Base-by-base conservation (phyloP, 2,113 vertebrate genomes). In the Diglossa brunneiventris region DNA sequence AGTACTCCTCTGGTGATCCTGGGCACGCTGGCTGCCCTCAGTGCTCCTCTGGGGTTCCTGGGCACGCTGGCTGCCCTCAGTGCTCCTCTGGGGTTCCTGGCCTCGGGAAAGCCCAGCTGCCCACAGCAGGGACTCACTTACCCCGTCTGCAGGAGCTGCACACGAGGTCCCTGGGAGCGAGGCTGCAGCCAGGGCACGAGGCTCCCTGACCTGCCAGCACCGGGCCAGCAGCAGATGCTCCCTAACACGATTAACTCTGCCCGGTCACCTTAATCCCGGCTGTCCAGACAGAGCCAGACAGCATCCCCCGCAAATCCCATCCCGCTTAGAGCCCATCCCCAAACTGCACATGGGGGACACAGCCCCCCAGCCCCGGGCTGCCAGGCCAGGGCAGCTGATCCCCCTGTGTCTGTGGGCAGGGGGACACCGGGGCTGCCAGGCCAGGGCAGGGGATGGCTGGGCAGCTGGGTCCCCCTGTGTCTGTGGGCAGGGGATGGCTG, bases 151-250 rank as follows among this genome's bases (percentile, higher is more conserved):
- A 22, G 82, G 63, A 72, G 2, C 21, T 9, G 47, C 74, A 13
- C 20, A 2, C 0, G 2, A 11, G 17, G 1, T 16, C 6, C 21
- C 0, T 0, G 39, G 0, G 0, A 16, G 53, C 3, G 0, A 22
- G 69, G 81, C 31, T 58, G 11, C 37, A 7, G 28, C 33, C 47
- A 0, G 11, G 46, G 13, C 22, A 4, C 63, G 2, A 6, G n/a
- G 55, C 30, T 31, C 70, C 70, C 79, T 7, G 55, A 30, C 7
- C 46, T 16, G n/a, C 47, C n/a, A 3, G 39, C 62, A 18, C 19
- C 53, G 47, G 47, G 41, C 28, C 4, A 7, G 55, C 73, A 83
- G 59, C 92, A 96, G 94, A 91, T 80, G 87, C 50, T 96, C 1
- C 0, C 69, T 83, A 81, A 63, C 19, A 5, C 5, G 50, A 93